Evolutionary conservation across 2,888 invertebrate genomes (phyloP).

Genomic region (Monopis laevigella): DNA sequence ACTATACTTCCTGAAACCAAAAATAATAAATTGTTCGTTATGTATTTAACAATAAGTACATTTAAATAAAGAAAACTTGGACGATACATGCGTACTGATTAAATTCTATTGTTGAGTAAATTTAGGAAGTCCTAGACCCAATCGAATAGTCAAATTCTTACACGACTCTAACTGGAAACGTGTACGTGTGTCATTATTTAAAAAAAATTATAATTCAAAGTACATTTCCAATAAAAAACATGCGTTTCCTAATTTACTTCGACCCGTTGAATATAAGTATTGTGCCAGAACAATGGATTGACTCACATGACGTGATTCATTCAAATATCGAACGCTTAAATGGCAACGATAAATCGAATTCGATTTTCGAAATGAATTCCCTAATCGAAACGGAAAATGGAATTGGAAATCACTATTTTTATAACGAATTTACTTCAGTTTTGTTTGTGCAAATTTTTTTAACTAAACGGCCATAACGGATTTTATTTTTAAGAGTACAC

Average conservation of each 20-base stretch:
- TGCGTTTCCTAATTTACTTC: slow-evolving; percentile 62
- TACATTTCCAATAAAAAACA: slow-evolving; percentile 56
- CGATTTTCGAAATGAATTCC: slow-evolving; percentile 21
- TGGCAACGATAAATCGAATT: slow-evolving; percentile 26
- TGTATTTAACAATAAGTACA: too few relatives aligned
- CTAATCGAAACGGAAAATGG: background rate
- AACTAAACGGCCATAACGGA: too few relatives aligned
- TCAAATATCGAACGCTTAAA: slow-evolving; percentile 40
- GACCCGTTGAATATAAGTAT: slow-evolving; percentile 30
- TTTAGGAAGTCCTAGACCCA: too few relatives aligned
- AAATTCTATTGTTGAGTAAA: slow-evolving; percentile 8
- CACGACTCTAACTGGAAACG: slow-evolving; percentile 47
- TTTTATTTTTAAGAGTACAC: too few relatives aligned
- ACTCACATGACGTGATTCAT: slow-evolving; percentile 59
- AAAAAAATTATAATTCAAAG: slow-evolving; percentile 35
- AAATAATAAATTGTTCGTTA: too few relatives aligned
- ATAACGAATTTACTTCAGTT: too few relatives aligned
- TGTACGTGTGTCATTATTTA: slow-evolving; percentile 36
- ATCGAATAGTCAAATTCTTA: slow-evolving; percentile 40
- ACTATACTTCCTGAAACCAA: too few relatives aligned
- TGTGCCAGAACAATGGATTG: slow-evolving; percentile 57
- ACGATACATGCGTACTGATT: too few relatives aligned
- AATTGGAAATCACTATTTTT: too few relatives aligned
- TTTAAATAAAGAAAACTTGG: too few relatives aligned
- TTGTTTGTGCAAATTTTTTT: too few relatives aligned